Evolutionary conservation across 2,113 vertebrate species (phyloP), one percentile per base, ranked within the genome.

Genomic region (Oxyura jamaicensis): DNA sequence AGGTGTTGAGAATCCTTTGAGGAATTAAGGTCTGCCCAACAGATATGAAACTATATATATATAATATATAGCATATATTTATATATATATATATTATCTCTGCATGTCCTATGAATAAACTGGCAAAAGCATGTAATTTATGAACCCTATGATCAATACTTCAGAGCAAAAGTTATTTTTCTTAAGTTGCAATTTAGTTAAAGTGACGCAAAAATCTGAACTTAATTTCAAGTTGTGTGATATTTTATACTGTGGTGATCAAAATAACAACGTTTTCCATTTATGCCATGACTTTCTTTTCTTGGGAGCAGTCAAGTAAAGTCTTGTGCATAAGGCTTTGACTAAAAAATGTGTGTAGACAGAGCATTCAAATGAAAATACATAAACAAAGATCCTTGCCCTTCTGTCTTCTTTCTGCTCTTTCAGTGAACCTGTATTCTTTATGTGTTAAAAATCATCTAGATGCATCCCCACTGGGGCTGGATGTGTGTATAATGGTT

Each of bases 1-100:
- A 76, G 14, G 7, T 3, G 85, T 42, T 52, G 9, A 46, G 8
- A 87, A 50, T 3, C 0, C 0, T 52, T 59, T 48, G 10, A n/a
- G 28, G 58, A 66, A 76, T 56, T 25, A 11, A 65, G 31, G 22
- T 13, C 31, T 83, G 18, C 3, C 3, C 33, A 76, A 59, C 3
- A 68, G 16, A 21, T 31, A 21, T 22, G 36, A 22, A 48, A 46
- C 44, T 48, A 48, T 48, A 48, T 48, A 48, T 21, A 22, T 48
- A 48, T 48, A 48, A 48, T 10, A 48, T 48, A 48, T 21, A 21
- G 46, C 10, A 48, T 48, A 48, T 48, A 48, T 21, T 21, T 48
- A 21, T 21, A 21, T 48, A 88, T 56, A 25, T 11, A 46, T 5
- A 56, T 5, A 48, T 33, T 44, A 76, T 28, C 20, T 66, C 25